phyloP scores from a whole-genome alignment of 2,113 vertebrate genomes.

The Sylvia atricapilla region DNA sequence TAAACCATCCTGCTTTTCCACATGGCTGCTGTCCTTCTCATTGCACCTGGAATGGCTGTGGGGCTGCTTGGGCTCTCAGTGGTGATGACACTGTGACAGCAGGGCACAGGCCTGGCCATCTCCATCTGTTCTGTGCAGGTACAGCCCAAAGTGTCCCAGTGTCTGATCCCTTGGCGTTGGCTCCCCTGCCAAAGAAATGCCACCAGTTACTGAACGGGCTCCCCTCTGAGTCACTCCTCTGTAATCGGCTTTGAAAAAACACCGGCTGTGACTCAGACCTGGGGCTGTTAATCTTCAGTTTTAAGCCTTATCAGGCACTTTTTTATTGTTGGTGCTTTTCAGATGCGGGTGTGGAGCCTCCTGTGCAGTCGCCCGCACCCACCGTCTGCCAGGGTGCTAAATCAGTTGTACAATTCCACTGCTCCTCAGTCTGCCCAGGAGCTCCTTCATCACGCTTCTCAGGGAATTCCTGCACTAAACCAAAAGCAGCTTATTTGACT shows the following conservation, averaged over 20 bases:
- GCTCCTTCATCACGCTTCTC: background rate
- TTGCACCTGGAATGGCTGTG: background rate
- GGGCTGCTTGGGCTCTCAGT: background rate
- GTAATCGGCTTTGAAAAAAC: background rate
- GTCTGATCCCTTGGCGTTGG: background rate
- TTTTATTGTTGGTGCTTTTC: background rate
- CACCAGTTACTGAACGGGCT: background rate
- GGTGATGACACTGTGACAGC: accelerated
- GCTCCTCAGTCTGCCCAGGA: slow-evolving; percentile 53
- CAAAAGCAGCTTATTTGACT: background rate
- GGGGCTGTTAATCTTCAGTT: background rate
- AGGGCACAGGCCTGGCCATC: background rate
- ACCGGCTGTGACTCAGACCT: background rate
- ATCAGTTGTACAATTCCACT: background rate
- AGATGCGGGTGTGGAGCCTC: background rate
- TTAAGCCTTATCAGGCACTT: background rate
- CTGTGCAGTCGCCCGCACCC: background rate
- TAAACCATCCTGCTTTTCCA: background rate
- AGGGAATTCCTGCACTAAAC: background rate
- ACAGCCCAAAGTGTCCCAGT: background rate
- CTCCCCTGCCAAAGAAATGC: background rate
- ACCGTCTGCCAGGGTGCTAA: background rate
- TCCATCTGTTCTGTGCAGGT: background rate
- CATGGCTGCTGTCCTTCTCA: background rate
- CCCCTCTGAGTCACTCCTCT: background rate